Conservation (phyloP, 2,797 vertebrate species). For the Trichosurus vulpecula region DNA sequence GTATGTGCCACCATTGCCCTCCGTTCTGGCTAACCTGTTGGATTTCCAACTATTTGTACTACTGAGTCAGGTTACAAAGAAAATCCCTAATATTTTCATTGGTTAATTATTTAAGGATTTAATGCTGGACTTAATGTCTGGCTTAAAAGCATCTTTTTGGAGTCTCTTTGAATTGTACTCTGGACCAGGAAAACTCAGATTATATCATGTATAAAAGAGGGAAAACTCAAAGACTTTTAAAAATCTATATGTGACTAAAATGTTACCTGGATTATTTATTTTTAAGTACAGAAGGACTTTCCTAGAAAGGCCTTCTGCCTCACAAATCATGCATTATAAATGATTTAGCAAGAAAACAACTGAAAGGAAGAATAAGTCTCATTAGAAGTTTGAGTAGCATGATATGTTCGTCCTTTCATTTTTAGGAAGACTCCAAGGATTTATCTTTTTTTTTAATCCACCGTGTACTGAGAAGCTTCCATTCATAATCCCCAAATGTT, state of each 20-base stretch:
- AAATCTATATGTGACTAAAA: not conserved
- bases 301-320: not conserved
- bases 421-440: not conserved
- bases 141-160: not conserved
- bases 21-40: not conserved
- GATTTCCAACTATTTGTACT: not conserved
- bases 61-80: not conserved
- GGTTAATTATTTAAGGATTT: not conserved
- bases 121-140: not conserved
- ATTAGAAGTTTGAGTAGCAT: not conserved
- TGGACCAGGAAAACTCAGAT: not conserved
- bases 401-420: constrained; percentile 30
- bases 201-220: constrained; percentile 12
- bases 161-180: constrained; percentile 15
- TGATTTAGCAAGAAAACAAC: not conserved
- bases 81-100: not conserved
- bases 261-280: not conserved
- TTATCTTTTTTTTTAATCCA: not conserved
- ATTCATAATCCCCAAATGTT: not conserved
- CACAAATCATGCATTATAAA: not conserved
- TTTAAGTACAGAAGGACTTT: not conserved
- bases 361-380: constrained; percentile 22
- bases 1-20: not conserved
- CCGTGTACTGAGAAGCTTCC: not conserved
- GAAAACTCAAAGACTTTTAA: constrained; percentile 40